Evolutionary conservation across 2,113 vertebrate species (phyloP).

Genomic region (Tylochromis polylepis): DNA sequence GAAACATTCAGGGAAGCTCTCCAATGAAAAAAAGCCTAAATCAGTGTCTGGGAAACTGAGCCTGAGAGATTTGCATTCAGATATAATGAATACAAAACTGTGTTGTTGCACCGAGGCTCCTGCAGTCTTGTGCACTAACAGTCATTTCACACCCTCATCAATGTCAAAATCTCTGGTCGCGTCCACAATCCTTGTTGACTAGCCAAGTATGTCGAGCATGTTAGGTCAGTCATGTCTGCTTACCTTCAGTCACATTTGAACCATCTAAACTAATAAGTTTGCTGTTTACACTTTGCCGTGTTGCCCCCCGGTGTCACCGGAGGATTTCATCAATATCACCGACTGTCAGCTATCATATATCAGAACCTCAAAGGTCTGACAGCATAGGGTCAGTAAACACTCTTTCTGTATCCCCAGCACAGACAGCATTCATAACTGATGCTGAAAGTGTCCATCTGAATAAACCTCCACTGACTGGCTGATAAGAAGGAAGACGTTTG

Average conservation of each 20-base stretch:
- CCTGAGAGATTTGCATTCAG: not conserved
- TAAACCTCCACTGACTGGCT: not conserved
- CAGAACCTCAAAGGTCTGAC: not conserved
- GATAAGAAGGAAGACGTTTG: not conserved
- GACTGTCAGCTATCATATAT: not conserved
- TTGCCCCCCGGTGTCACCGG: not conserved
- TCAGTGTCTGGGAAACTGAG: not conserved
- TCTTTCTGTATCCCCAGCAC: too few relatives aligned
- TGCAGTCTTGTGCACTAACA: not conserved
- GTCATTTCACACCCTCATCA: not conserved
- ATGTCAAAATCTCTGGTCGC: not conserved
- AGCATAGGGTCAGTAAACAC: not conserved
- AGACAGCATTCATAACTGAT: not conserved
- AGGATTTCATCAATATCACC: not conserved
- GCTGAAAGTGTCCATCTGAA: not conserved
- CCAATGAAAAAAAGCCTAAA: not conserved
- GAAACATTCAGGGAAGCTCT: not conserved
- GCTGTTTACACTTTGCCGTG: not conserved
- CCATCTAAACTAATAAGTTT: not conserved
- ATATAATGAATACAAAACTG: not conserved
- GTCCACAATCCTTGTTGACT: not conserved
- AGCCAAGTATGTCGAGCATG: not conserved
- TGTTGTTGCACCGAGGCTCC: not conserved
- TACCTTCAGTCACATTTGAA: not conserved
- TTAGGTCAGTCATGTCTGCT: not conserved